A percentile compares a stretch with the other conserved stretches of the same genome.
These are phyloP conservation scores for Mormyrops boulengeri DNA, from an alignment of 2,797 vertebrate species.

Conservation along the genomic window DNA sequence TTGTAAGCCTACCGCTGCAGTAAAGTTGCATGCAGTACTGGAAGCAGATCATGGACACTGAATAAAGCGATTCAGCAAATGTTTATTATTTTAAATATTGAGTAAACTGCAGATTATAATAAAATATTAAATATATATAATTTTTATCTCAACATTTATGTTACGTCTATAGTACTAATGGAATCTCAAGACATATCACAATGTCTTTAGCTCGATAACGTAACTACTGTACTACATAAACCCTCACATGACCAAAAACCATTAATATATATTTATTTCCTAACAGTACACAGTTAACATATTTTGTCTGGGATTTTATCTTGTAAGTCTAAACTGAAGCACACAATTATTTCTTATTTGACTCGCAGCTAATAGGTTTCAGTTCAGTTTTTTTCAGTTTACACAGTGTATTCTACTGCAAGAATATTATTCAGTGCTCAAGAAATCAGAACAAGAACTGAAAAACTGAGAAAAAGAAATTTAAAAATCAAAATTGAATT, in stretches of 20 bases:
- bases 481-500: neutral
- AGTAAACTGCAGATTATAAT: neutral
- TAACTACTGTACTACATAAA: neutral
- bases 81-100: slow-evolving; percentile 5
- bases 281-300: neutral
- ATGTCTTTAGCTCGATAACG: neutral
- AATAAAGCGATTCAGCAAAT: slow-evolving; percentile 16
- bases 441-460: neutral
- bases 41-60: slow-evolving; percentile 8
- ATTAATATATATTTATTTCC: slow-evolving; percentile 4
- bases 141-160: neutral
- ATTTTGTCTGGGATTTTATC: neutral
- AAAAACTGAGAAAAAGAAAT: neutral
- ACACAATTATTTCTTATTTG: neutral
- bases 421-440: neutral
- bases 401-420: neutral
- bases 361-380: neutral
- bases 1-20: slow-evolving; percentile 15
- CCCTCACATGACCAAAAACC: neutral
- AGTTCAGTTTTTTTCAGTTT: neutral
- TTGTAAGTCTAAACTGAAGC: neutral
- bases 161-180: neutral
- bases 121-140: neutral
- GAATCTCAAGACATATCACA: neutral
- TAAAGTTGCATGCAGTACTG: slow-evolving; percentile 6